These are phyloP conservation scores for Sinohyriopsis cumingii DNA, from an alignment of 2,888 invertebrate genomes.

Conservation along the genomic window DNA sequence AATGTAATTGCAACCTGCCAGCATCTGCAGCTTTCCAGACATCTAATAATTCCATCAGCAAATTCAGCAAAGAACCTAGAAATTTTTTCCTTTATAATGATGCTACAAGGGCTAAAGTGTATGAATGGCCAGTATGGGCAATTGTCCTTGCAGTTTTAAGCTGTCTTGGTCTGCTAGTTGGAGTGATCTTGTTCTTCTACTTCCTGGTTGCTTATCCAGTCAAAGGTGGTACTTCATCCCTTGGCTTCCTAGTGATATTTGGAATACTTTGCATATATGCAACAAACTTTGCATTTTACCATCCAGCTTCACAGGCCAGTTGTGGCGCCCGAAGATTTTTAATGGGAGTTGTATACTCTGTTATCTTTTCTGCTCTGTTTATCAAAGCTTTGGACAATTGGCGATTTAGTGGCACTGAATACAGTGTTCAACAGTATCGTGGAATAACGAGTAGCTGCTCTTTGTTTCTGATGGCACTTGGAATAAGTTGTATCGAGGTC, in stretches of 20 bases:
- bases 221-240: constrained; percentile 67
- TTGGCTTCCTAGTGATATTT: constrained; percentile 72
- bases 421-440: constrained; percentile 46
- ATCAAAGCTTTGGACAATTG: constrained; percentile 72
- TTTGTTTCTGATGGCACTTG: constrained; percentile 66
- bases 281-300: constrained; percentile 72
- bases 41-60: neutral
- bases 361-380: constrained; percentile 72
- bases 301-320: constrained; percentile 68
- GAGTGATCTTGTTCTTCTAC: constrained; percentile 68
- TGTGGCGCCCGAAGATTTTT: constrained; percentile 72
- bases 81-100: constrained; percentile 57
- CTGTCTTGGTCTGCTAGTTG: constrained; percentile 68
- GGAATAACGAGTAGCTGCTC: constrained; percentile 66
- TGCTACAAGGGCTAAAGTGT: constrained; percentile 38
- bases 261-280: constrained; percentile 72
- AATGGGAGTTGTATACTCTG: constrained; percentile 72
- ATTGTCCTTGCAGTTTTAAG: constrained; percentile 64
- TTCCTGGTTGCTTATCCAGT: constrained; percentile 69
- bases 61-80: constrained; percentile 32
- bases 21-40: constrained; percentile 23
- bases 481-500: constrained; percentile 67
- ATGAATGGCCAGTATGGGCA: constrained; percentile 67
- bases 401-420: constrained; percentile 59
- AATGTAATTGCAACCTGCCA: constrained; percentile 49